These are phyloP conservation scores for Morpho helenor DNA, from an alignment of 2,888 invertebrate species.

Conservation along the genomic window DNA sequence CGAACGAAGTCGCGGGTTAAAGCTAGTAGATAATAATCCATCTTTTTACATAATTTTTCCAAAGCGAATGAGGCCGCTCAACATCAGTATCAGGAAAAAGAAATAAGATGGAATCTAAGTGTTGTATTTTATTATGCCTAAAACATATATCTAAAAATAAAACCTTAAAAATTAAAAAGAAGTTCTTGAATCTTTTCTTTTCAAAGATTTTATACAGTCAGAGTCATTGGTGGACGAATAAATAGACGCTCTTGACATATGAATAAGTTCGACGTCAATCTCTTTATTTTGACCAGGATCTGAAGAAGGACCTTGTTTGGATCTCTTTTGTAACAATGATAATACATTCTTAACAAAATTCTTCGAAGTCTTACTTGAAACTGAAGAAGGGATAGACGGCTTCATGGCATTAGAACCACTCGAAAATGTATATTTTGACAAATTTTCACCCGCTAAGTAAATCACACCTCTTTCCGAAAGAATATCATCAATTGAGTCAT, in stretches of 20 bases:
- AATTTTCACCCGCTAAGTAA: conserved; percentile 44
- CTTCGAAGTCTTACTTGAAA: conserved; percentile 57
- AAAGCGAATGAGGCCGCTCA: too few relatives aligned
- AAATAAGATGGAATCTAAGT: not conserved
- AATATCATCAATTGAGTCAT: conserved; percentile 63
- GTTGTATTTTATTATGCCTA: conserved; percentile 28
- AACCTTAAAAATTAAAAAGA: conserved; percentile 42
- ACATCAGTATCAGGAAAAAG: not conserved
- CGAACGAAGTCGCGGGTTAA: too few relatives aligned
- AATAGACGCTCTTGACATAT: conserved; percentile 52
- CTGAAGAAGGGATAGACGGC: conserved; percentile 30
- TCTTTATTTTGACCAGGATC: conserved; percentile 49
- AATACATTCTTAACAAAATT: conserved; percentile 50
- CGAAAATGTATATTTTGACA: conserved; percentile 50
- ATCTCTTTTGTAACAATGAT: conserved; percentile 42
- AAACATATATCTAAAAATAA: conserved; percentile 29
- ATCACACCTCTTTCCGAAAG: conserved; percentile 53
- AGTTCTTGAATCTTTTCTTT: conserved; percentile 47
- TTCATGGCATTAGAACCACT: conserved; percentile 36
- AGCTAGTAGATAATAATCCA: not conserved
- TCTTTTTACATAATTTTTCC: too few relatives aligned
- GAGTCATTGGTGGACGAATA: conserved; percentile 50
- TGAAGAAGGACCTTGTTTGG: conserved; percentile 44
- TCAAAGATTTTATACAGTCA: conserved; percentile 34
- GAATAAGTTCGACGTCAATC: conserved; percentile 51